Conservation (phyloP, 2,888 invertebrate species). For the Drosophila prolongata region DNA sequence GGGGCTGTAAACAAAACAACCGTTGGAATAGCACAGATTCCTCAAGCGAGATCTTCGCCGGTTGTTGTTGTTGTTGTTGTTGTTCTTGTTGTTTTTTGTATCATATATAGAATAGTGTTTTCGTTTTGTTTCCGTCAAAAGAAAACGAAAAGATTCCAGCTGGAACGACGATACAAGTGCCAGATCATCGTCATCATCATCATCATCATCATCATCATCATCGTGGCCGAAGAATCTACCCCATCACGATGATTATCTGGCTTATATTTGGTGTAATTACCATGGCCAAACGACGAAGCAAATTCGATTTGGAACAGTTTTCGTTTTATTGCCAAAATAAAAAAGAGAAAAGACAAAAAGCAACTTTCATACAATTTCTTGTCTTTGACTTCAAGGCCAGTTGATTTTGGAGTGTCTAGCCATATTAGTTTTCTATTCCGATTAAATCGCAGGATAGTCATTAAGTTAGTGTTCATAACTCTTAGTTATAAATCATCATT, state of each 20-base stretch:
- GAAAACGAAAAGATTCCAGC: conserved; percentile 75
- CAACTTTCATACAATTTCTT: not conserved
- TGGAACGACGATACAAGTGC: conserved; percentile 67
- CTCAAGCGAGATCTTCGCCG: conserved; percentile 24
- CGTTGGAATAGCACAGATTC: conserved; percentile 71
- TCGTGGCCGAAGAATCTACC: conserved; percentile 1
- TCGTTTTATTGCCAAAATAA: conserved; percentile 36
- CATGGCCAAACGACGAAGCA: conserved; percentile 22
- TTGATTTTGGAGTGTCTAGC: not conserved
- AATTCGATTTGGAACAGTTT: conserved; percentile 42
- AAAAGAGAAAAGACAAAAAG: conserved; percentile 6
- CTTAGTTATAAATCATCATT: not conserved
- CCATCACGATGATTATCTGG: conserved; percentile 24
- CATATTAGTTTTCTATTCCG: too few relatives aligned
- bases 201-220: conserved; percentile 19
- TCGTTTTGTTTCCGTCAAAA: conserved; percentile 39
- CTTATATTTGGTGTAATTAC: conserved; percentile 38
- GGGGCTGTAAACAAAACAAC: conserved; percentile 49
- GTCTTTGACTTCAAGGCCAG: conserved; percentile 11
- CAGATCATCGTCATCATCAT: conserved; percentile 49
- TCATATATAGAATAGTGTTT: conserved; percentile 5
- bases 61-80: not conserved
- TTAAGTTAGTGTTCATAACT: not conserved
- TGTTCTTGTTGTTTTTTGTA: not conserved
- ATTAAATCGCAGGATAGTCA: too few relatives aligned